These are phyloP conservation scores for Pelosia muscerda DNA, from an alignment of 2,888 invertebrate genomes.

Conservation along the genomic window DNA sequence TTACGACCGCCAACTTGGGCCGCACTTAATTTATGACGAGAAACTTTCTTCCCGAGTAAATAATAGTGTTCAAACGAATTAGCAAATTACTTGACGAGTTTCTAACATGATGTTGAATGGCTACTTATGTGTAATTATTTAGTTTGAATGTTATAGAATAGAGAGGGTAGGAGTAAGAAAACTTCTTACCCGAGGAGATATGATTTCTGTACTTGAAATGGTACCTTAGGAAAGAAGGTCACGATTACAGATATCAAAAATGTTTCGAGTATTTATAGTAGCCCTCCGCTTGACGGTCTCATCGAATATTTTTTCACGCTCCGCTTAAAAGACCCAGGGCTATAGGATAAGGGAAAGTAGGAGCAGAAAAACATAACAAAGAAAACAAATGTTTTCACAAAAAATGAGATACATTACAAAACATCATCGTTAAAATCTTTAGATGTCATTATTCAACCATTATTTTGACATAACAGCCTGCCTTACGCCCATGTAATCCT, in stretches of 20 bases:
- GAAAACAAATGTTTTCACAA: background rate
- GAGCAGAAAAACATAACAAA: background rate
- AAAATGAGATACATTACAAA: background rate
- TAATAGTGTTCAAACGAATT: constrained; percentile 62
- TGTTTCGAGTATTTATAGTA: too few species aligned
- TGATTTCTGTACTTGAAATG: too few species aligned
- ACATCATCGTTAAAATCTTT: constrained; percentile 4
- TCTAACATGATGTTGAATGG: constrained; percentile 1
- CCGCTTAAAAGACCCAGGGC: too few species aligned
- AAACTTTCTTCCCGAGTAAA: constrained; percentile 67
- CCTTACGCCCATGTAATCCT: constrained; percentile 22
- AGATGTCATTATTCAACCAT: constrained; percentile 6
- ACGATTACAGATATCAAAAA: too few species aligned
- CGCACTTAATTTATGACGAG: constrained; percentile 67
- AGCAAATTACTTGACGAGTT: constrained; percentile 50
- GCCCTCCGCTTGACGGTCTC: too few species aligned
- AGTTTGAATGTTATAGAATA: background rate
- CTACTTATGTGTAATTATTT: background rate
- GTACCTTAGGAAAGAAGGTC: too few species aligned
- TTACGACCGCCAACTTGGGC: constrained; percentile 63
- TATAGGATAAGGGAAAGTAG: too few species aligned
- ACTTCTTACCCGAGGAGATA: too few species aligned
- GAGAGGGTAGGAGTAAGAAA: too few species aligned
- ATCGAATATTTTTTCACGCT: too few species aligned
- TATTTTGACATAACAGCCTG: constrained; percentile 31